Evolutionary conservation across 1,140 invertebrate species (phyloP).

Genomic region (Eurosta solidaginis): DNA sequence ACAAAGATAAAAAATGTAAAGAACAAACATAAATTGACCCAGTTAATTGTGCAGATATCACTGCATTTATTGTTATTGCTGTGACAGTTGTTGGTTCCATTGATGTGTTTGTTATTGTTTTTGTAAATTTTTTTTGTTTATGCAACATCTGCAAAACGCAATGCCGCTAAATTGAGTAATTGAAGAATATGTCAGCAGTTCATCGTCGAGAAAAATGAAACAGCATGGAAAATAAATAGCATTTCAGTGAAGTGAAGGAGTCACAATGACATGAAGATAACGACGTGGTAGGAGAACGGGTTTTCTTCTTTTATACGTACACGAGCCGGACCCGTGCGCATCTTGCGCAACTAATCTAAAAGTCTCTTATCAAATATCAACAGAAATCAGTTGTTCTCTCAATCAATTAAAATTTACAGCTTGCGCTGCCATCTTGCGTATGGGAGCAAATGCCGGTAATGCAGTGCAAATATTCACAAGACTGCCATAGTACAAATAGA

Average conservation of each 20-base stretch:
- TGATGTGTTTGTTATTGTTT: not conserved
- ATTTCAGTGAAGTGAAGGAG: not conserved
- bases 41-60: constrained; percentile 19
- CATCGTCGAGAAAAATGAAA: not conserved
- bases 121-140: constrained; percentile 17
- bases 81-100: not conserved
- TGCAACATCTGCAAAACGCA: constrained; percentile 3
- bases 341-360: too few species aligned
- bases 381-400: too few species aligned
- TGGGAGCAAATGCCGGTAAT: too few species aligned
- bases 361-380: too few species aligned
- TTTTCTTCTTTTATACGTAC: too few species aligned
- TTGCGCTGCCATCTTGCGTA: too few species aligned
- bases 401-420: too few species aligned
- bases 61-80: constrained; percentile 6
- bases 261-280: too few species aligned
- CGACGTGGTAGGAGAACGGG: too few species aligned
- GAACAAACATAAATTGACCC: constrained; percentile 20
- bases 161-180: constrained; percentile 2
- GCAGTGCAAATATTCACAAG: too few species aligned
- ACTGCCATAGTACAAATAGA: too few species aligned
- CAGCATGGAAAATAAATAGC: not conserved
- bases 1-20: not conserved
- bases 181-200: not conserved
- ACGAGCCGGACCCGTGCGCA: too few species aligned